Base-by-base conservation (phyloP, 2,888 invertebrate genomes). In the Cataglyphis albicans region DNA sequence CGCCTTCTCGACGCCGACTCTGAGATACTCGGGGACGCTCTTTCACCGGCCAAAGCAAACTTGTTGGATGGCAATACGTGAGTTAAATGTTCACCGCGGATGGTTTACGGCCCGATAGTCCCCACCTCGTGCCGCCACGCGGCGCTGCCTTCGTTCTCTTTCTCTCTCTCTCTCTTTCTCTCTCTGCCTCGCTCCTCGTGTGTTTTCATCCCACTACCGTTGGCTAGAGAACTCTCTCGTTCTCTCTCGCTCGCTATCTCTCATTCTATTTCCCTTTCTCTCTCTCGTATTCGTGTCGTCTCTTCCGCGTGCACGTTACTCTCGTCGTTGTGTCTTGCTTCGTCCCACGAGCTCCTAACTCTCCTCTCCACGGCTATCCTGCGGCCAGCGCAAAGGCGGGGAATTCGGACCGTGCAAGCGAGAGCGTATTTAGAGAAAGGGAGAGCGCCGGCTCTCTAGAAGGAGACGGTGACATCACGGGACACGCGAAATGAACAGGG, bases 31-130 rank as follows among this genome's bases (percentile, higher is more conserved):
- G 90, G 85, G 89, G 88, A 90, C 90, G 90, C 90, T 94, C 94
- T 94, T 93, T 93, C 94, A 93, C 94, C 94, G 94, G 93, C 93
- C 93, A 94, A 94, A 94, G 94, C 94, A 94, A 94, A 94, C 94
- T 94, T 94, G 94, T 94, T 94, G 94, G 94, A 94, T 94, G 94
- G 94, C 94, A 94, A 94, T 94, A 94, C 94, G 94, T 94, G 94
- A 94, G 94, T 94, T 94, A 94, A 94, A 94, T 94, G 94, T 94
- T 94, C 94, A 93, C 94, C 94, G 96, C 93, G 95, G 94, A 94
- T 94, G 94, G 94, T 94, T 94, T 94, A 94, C 96, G 95, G 96
- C 96, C 96, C 96, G 96, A 96, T 96, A 96, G 96, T 95, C 95
- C 95, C 93, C 93, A 93, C 95, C 95, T 95, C 94, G 95, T 93